Percentiles rank a stretch among this genome's conserved stretches.
Evolutionary conservation across 2,113 vertebrate genomes (phyloP).

Genomic region (Fregetta grallaria): DNA sequence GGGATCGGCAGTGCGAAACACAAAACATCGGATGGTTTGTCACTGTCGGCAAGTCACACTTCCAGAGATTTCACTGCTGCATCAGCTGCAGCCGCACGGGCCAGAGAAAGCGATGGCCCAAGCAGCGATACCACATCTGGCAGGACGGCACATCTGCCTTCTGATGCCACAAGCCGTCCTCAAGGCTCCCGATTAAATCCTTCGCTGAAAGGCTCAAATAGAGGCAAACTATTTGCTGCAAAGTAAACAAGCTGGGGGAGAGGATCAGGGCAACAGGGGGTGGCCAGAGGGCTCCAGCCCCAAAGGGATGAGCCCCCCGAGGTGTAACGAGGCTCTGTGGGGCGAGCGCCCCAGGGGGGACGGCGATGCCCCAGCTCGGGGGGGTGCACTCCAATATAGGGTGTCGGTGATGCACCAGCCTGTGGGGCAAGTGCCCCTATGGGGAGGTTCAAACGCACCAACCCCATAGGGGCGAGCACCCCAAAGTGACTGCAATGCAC

Average conservation of each 20-base stretch:
- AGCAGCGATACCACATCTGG: background rate
- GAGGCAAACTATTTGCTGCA: background rate
- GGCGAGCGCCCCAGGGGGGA: background rate
- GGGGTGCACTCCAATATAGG: rapidly evolving
- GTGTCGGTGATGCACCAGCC: background rate
- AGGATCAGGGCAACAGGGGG: background rate
- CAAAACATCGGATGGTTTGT: background rate
- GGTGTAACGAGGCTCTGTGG: background rate
- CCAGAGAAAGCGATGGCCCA: rapidly evolving
- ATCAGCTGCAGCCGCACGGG: rapidly evolving
- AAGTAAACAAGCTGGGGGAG: rapidly evolving
- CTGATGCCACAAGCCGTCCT: background rate
- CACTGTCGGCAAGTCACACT: background rate
- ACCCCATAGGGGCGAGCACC: rapidly evolving
- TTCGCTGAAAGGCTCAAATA: background rate
- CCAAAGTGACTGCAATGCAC: background rate
- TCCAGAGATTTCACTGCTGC: background rate
- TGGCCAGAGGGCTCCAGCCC: background rate
- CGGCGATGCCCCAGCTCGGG: rapidly evolving
- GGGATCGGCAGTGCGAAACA: background rate
- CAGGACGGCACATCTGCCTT: background rate
- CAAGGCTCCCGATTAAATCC: background rate
- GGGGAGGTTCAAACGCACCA: background rate
- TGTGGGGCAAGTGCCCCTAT: rapidly evolving
- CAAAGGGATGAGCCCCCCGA: background rate